A percentile compares a stretch with the other conserved stretches of the same genome.
Evolutionary conservation across 2,888 invertebrate species (phyloP).

Genomic region (Euphydryas editha): DNA sequence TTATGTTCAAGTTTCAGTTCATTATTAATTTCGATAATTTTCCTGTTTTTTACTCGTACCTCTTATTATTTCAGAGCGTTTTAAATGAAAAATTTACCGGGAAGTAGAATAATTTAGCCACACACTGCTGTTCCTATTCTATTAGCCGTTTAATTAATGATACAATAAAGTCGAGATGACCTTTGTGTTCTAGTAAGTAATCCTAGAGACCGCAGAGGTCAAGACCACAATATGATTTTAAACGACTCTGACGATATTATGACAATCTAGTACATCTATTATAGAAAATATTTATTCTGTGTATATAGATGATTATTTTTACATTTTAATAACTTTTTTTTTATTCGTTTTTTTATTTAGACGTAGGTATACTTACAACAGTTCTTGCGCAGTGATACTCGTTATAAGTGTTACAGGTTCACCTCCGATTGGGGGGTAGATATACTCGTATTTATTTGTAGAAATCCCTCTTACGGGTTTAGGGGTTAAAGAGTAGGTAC

Average conservation of each 20-base stretch:
- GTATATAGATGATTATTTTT: not conserved
- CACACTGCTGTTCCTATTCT: constrained; percentile 29
- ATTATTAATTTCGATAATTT: constrained; percentile 1
- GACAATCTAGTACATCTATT: constrained; percentile 20
- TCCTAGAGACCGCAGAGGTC: constrained; percentile 43
- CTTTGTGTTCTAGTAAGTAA: constrained; percentile 40
- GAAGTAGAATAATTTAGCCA: constrained; percentile 22
- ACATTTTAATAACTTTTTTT: not conserved
- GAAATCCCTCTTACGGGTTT: too few relatives aligned
- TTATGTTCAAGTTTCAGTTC: not conserved
- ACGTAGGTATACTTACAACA: too few relatives aligned
- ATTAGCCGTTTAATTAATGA: constrained; percentile 41
- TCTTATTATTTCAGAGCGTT: not conserved
- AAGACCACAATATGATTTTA: constrained; percentile 39
- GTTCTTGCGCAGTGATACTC: too few relatives aligned
- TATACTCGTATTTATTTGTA: too few relatives aligned
- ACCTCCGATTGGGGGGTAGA: too few relatives aligned
- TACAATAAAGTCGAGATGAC: constrained; percentile 38
- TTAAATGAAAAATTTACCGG: constrained; percentile 19
- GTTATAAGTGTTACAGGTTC: too few relatives aligned
- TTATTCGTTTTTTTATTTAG: too few relatives aligned
- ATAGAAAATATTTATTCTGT: not conserved
- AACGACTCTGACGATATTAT: constrained; percentile 25
- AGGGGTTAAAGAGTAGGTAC: too few relatives aligned
- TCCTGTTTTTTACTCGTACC: constrained; percentile 15